Evolutionary conservation across 2,797 vertebrate species (phyloP).

Genomic region (Enteromius paludinosus): DNA sequence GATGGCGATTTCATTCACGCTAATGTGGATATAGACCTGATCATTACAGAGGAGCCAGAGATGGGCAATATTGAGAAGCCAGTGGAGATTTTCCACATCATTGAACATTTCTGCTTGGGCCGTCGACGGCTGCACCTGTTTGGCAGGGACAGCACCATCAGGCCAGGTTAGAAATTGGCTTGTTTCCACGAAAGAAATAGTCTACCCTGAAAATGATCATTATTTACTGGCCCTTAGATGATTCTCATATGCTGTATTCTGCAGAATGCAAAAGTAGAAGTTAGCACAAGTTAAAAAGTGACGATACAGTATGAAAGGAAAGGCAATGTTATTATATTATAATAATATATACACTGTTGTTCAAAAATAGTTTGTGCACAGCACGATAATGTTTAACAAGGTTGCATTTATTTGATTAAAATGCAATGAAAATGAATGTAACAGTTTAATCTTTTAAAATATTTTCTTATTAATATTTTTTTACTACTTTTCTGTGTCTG

Average conservation of each 20-base stretch:
- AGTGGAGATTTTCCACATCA: conserved; percentile 98
- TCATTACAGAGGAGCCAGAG: conserved; percentile 97
- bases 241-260: not conserved
- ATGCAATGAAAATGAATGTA: not conserved
- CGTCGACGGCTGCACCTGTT: conserved; percentile 93
- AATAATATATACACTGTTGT: not conserved
- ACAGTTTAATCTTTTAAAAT: not conserved
- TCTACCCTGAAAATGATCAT: not conserved
- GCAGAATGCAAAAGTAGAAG: not conserved
- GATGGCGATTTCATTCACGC: conserved; percentile 98
- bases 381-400: not conserved
- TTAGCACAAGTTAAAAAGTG: not conserved
- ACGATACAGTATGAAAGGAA: not conserved
- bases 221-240: not conserved
- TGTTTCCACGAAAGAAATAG: not conserved
- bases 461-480: not conserved
- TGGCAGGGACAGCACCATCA: conserved; percentile 94
- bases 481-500: not conserved
- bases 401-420: not conserved
- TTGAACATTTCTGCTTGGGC: conserved; percentile 96
- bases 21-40: conserved; percentile 97
- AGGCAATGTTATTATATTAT: not conserved
- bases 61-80: conserved; percentile 98
- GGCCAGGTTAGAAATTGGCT: conserved; percentile 82
- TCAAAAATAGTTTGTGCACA: not conserved